A percentile compares a stretch with the other conserved stretches of the same genome.
Evolutionary conservation across 2,113 vertebrate genomes (phyloP).

Genomic region (Bos indicus): DNA sequence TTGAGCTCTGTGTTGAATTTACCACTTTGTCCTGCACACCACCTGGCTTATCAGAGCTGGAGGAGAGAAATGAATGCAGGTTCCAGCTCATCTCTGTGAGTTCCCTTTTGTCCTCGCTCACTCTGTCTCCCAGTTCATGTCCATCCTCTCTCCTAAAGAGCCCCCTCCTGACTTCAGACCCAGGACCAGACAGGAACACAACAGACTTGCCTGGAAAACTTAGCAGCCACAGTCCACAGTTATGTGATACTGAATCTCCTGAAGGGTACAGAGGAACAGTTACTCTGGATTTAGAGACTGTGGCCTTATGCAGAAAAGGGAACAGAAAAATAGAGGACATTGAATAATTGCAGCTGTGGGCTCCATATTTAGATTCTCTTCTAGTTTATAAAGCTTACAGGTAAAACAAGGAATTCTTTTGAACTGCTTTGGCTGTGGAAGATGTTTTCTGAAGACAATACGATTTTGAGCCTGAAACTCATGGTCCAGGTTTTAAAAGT

Average conservation of each 20-base stretch:
- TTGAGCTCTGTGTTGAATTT: background rate
- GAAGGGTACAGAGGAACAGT: background rate
- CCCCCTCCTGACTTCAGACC: background rate
- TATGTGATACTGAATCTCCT: background rate
- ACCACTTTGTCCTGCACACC: background rate
- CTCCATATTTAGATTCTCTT: background rate
- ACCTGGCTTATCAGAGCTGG: background rate
- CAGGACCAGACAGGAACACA: background rate
- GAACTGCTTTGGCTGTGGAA: background rate
- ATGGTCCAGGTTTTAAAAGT: background rate
- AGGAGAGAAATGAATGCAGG: background rate
- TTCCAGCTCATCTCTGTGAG: background rate
- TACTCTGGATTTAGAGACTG: background rate
- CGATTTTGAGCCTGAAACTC: background rate
- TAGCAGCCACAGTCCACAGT: background rate
- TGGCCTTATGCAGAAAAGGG: background rate
- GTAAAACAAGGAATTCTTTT: background rate
- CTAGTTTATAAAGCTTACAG: background rate
- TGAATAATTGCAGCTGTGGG: background rate
- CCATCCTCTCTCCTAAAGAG: background rate
- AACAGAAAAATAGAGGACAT: background rate
- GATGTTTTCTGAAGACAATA: background rate
- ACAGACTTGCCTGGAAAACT: background rate
- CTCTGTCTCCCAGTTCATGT: background rate
- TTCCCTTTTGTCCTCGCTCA: background rate